Percentiles rank a stretch among this genome's conserved stretches.
These are phyloP conservation scores for Heterodera schachtii DNA, from an alignment of 1,140 invertebrate genomes.

Conservation along the genomic window DNA sequence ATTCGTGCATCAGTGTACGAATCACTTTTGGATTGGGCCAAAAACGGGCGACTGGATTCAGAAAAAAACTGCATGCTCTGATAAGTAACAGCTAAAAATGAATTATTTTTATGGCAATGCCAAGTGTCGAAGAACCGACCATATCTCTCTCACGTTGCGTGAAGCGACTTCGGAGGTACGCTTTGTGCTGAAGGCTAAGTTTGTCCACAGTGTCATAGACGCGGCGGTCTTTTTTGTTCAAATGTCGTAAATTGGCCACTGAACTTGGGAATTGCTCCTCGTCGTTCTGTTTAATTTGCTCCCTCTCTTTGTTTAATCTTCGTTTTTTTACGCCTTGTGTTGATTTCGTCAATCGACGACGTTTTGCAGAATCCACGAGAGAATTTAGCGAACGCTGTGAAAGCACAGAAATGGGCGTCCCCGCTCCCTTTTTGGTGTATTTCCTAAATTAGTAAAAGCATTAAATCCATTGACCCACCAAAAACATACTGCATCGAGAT, in stretches of 20 bases:
- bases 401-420: slow-evolving; percentile 13
- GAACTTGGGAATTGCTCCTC: background rate
- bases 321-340: background rate
- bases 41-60: slow-evolving; percentile 62
- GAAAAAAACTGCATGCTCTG: slow-evolving; percentile 59
- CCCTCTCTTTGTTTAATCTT: background rate
- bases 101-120: background rate
- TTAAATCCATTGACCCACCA: background rate
- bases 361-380: slow-evolving; percentile 21
- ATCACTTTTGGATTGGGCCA: slow-evolving; percentile 62
- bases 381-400: slow-evolving; percentile 19
- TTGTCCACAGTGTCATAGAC: slow-evolving; percentile 52
- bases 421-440: slow-evolving; percentile 21
- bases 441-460: slow-evolving; percentile 1
- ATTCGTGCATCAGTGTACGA: slow-evolving; percentile 62
- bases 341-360: slow-evolving; percentile 13
- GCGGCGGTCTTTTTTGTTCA: slow-evolving; percentile 13
- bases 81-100: slow-evolving; percentile 58
- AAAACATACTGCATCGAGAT: background rate
- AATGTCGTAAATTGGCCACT: background rate
- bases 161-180: slow-evolving; percentile 54
- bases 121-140: slow-evolving; percentile 32
- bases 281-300: background rate
- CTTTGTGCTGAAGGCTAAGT: slow-evolving; percentile 38
- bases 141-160: slow-evolving; percentile 54